Base-by-base conservation (phyloP, 1,140 invertebrate species). In the Dolichoris vasculosae region DNA sequence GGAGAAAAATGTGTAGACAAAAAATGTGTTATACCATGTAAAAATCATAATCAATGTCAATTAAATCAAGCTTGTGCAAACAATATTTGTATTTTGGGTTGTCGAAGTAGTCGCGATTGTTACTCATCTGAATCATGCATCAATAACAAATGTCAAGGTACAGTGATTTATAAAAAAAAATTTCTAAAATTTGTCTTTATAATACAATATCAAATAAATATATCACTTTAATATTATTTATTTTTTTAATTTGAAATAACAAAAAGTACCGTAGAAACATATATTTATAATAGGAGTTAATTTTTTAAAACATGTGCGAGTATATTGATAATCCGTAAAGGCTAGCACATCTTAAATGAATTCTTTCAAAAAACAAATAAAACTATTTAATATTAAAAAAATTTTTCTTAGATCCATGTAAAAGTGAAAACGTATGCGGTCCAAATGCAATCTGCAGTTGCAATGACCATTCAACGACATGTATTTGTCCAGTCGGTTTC, bases 391-490 rank as follows among this genome's bases (percentile, higher is more conserved):
- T 2, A 4, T 59, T 59, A 26, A 59, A 59, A 26, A 59, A 26
- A 13, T 59, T 59, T 59, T 40, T 88, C 87, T 51, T 55, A 94
- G 96, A 98, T 94, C 97, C 97, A 32, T 98, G 97, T 89, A 92
- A 95, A 75, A 94, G 94, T 35, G 95, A 95, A 88, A 96, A 95
- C 81, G 95, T 96, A 11, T 98, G 97, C 91, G 97, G 97, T 23
- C 95, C 96, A 2, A 98, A 98, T 92, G 96, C 97, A 11, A 93
- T 96, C 43, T 98, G 97, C 90, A 95, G 94, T 71, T 96, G 96
- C 88, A 89, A 94, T 30, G 94, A 97, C 88, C 97, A 97, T 88
- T 94, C 93, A 30, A 95, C 95, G 3, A 93, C 94, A 38, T 98
- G 97, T 90, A 94, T 94, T 75, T 98, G 97, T 90, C 97, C 97